phyloP scores from a whole-genome alignment of 2,888 invertebrate species.

The Oxytorus armatus region DNA sequence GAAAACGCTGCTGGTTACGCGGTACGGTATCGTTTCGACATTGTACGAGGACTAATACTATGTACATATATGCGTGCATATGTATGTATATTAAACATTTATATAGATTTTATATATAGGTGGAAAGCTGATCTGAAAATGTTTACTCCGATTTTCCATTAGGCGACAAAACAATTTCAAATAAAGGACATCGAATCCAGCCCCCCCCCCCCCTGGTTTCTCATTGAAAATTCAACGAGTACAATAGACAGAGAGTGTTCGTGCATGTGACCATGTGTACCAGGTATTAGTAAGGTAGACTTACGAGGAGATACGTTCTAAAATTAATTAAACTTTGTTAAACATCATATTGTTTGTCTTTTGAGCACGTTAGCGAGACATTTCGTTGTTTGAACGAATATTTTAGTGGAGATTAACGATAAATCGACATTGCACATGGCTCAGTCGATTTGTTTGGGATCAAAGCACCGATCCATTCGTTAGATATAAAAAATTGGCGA shows the following conservation, averaged over 20 bases:
- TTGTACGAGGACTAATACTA: slow-evolving; percentile 37
- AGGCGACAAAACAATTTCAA: slow-evolving; percentile 46
- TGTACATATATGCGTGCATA: slow-evolving; percentile 2
- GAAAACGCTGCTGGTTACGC: slow-evolving; percentile 59
- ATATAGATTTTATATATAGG: not conserved
- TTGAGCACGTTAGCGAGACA: not conserved
- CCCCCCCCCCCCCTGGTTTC: not conserved
- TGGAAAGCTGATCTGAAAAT: slow-evolving; percentile 31
- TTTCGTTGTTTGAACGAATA: not conserved
- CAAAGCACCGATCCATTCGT: not conserved
- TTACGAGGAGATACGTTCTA: slow-evolving; percentile 3
- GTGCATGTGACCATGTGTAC: not conserved
- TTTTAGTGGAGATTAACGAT: not conserved
- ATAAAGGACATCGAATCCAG: slow-evolving; percentile 47
- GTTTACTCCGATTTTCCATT: slow-evolving; percentile 45
- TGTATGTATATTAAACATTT: not conserved
- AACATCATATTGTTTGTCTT: slow-evolving; percentile 4
- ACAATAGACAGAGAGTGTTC: not conserved
- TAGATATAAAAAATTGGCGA: too few species aligned
- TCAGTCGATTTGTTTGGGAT: too few species aligned
- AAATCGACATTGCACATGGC: not conserved
- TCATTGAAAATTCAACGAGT: slow-evolving; percentile 38
- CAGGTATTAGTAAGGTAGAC: not conserved
- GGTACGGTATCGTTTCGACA: slow-evolving; percentile 57
- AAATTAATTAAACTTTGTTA: slow-evolving; percentile 52